Conservation (phyloP, 2,113 vertebrate genomes). For the Lanius ludovicianus region DNA sequence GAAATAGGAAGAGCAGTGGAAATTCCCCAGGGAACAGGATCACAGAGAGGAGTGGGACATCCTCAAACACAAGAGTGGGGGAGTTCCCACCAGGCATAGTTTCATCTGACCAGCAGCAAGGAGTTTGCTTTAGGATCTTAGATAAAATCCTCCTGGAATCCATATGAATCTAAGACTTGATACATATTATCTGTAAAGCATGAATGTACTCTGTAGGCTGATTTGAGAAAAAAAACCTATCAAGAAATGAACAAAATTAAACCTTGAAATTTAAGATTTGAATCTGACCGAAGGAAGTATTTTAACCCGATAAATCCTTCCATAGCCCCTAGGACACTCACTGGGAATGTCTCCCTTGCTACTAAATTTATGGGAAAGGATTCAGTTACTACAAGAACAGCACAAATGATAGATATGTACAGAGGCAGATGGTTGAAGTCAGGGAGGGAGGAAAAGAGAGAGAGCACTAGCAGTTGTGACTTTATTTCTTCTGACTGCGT, state of each 20-base stretch:
- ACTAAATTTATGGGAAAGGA: background rate
- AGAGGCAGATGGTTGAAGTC: background rate
- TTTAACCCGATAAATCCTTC: background rate
- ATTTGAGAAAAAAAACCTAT: background rate
- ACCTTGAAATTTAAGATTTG: background rate
- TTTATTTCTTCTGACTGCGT: background rate
- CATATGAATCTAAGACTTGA: background rate
- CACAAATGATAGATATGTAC: background rate
- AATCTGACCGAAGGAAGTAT: background rate
- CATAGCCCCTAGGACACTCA: background rate
- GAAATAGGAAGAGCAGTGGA: background rate
- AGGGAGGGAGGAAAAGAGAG: too few relatives aligned
- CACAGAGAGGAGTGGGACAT: accelerated
- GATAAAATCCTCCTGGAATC: background rate
- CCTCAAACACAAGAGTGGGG: background rate
- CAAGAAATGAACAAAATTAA: background rate
- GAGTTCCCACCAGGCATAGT: background rate
- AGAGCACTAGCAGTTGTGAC: background rate
- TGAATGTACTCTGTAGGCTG: background rate
- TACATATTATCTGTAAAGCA: background rate
- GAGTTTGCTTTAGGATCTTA: background rate
- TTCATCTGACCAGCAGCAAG: background rate
- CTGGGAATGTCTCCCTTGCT: background rate
- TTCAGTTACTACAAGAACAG: background rate
- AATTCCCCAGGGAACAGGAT: background rate